Conservation (phyloP, 2,888 invertebrate species). For the Agonopterix arenella region DNA sequence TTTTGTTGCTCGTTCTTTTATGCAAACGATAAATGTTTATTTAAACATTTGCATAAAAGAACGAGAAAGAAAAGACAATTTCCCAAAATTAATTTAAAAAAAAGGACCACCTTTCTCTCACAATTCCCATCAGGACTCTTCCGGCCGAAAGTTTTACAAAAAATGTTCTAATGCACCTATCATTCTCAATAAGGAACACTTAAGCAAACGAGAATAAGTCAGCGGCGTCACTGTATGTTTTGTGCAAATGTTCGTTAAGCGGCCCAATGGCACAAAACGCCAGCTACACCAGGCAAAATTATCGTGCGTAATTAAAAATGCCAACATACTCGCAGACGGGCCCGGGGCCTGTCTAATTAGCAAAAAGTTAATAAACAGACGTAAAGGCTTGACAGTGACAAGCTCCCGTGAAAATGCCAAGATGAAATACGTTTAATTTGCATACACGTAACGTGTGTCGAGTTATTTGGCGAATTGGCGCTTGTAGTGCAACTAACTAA, state of each 20-base stretch:
- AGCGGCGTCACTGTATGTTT: slow-evolving; percentile 31
- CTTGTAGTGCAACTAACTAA: too few species aligned
- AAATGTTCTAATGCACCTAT: slow-evolving; percentile 4
- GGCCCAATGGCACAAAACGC: slow-evolving; percentile 31
- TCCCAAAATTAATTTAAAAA: too few species aligned
- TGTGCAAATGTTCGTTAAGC: slow-evolving; percentile 32
- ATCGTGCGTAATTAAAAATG: slow-evolving; percentile 73
- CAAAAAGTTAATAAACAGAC: slow-evolving; percentile 76
- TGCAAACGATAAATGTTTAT: too few species aligned
- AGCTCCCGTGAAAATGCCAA: slow-evolving; percentile 71
- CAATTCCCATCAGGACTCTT: too few species aligned
- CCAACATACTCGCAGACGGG: slow-evolving; percentile 68
- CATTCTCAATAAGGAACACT: slow-evolving; percentile 42
- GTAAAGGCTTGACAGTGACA: slow-evolving; percentile 69
- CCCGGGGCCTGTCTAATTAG: slow-evolving; percentile 69
- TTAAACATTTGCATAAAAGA: too few species aligned
- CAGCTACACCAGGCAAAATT: slow-evolving; percentile 45
- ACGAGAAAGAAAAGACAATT: too few species aligned
- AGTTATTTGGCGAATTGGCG: slow-evolving; percentile 26
- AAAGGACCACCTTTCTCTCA: too few species aligned
- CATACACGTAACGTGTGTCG: slow-evolving; percentile 46
- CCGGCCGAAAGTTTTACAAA: too few species aligned
- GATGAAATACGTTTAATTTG: slow-evolving; percentile 75
- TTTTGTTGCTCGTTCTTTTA: too few species aligned
- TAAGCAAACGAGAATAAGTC: slow-evolving; percentile 41